Percentiles rank a stretch among this genome's conserved stretches.
Evolutionary conservation across 2,888 invertebrate species (phyloP).

Genomic region (Himalopsyche kuldschensis): DNA sequence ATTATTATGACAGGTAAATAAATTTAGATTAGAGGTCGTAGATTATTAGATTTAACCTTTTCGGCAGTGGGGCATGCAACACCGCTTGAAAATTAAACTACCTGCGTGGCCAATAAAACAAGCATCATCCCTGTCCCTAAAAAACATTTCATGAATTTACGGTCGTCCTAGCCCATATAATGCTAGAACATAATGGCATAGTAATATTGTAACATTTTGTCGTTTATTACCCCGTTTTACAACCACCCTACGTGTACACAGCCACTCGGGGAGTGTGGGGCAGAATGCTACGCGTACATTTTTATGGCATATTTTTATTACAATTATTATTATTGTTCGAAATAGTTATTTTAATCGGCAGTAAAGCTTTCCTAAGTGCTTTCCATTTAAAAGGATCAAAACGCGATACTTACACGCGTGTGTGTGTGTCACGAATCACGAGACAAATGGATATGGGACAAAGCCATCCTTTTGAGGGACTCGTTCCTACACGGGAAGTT

Average conservation of each 20-base stretch:
- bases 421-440: too few relatives aligned
- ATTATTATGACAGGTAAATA: too few relatives aligned
- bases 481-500: too few relatives aligned
- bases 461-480: not conserved
- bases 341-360: slow-evolving; percentile 34
- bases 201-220: slow-evolving; percentile 39
- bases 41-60: not conserved
- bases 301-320: slow-evolving; percentile 38
- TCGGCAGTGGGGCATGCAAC: not conserved
- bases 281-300: slow-evolving; percentile 6
- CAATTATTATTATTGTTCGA: slow-evolving; percentile 37
- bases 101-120: slow-evolving; percentile 27
- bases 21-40: not conserved
- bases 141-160: slow-evolving; percentile 37
- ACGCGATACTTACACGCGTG: not conserved
- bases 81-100: slow-evolving; percentile 2
- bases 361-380: slow-evolving; percentile 16
- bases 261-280: not conserved
- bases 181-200: slow-evolving; percentile 37
- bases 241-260: slow-evolving; percentile 22
- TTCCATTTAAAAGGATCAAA: slow-evolving; percentile 20
- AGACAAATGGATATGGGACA: not conserved
- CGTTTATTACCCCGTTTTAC: slow-evolving; percentile 39
- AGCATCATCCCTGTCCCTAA: slow-evolving; percentile 28
- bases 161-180: slow-evolving; percentile 29